Evolutionary conservation across 2,113 vertebrate species (phyloP).

Genomic region (Albula glossodonta): DNA sequence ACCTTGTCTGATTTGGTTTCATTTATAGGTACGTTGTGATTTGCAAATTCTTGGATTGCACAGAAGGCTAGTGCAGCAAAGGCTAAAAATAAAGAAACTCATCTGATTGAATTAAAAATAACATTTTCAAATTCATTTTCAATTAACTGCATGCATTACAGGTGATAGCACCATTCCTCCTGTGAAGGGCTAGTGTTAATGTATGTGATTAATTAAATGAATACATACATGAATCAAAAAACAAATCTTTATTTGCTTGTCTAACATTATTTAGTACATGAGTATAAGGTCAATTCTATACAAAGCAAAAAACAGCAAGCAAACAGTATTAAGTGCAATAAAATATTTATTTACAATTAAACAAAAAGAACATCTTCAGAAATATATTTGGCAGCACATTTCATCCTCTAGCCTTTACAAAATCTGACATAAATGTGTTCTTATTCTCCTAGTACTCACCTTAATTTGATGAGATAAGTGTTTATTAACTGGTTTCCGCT

Average conservation of each 20-base stretch:
- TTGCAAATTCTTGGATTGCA: too few species aligned
- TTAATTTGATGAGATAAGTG: background rate
- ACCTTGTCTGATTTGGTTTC: too few species aligned
- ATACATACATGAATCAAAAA: too few species aligned
- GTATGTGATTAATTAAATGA: too few species aligned
- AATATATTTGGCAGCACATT: background rate
- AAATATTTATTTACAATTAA: slow-evolving; percentile 13
- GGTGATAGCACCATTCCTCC: too few species aligned
- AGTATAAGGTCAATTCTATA: background rate
- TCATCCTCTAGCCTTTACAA: background rate
- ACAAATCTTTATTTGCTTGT: background rate
- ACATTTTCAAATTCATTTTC: too few species aligned
- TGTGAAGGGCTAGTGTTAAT: too few species aligned
- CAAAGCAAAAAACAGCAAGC: background rate
- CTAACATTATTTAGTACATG: background rate
- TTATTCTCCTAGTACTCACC: background rate
- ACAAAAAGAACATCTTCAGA: background rate
- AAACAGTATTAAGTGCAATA: slow-evolving; percentile 3
- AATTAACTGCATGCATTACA: too few species aligned
- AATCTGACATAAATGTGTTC: background rate
- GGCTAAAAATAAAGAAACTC: too few species aligned
- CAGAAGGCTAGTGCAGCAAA: too few species aligned
- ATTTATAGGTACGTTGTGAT: too few species aligned
- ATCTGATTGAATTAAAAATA: too few species aligned
- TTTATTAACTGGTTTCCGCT: background rate